Base-by-base conservation (phyloP, 2,797 vertebrate species). In the Paratrypauchen microcephalus region DNA sequence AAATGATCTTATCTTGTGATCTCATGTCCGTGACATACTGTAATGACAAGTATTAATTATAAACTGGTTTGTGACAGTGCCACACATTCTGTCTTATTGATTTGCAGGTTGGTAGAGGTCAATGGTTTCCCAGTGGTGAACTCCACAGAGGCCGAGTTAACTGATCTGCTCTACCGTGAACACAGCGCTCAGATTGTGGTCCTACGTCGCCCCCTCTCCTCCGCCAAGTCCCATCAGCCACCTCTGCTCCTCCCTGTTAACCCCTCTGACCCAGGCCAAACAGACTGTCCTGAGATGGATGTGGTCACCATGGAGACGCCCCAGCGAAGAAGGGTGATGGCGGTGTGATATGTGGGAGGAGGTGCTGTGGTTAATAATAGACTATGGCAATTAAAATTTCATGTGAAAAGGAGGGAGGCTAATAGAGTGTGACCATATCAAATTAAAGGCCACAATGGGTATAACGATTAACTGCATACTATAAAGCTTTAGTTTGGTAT, bases 71-170 rank as follows among this genome's bases (percentile, higher is more conserved):
- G 61, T 28, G 45, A 16, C 52, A 41, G 45, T 30, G 0, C 55
- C 6, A 15, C 6, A 59, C 26, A 1, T 39, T 28, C 5, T 62
- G 30, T 56, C 12, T 41, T 23, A 48, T 26, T 68, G 12, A 56
- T 56, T 65, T 68, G 5, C 21, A 93, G 93, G 78, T 70, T 93
- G 57, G 79, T 93, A 83, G 92, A 93, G 79, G 90, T 94, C 67
- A 92, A 93, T 0, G 88, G 87, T 13, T 78, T 88, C n/a, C 66
- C 77, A 0, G 91, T 93, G 68, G 73, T 94, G 68, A 87, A 86
- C 68, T 87, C 81, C 3, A 87, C 83, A 55, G 82, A 85, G 39
- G 83, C 90, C 2, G 89, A 93, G 59, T 80, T 92, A 59, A 75
- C 66, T 1, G 36, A 84, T 48, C 85, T 93, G 69, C 85, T 92